Base-by-base conservation (phyloP, 2,797 vertebrate species). In the Sebastes diploproa region DNA sequence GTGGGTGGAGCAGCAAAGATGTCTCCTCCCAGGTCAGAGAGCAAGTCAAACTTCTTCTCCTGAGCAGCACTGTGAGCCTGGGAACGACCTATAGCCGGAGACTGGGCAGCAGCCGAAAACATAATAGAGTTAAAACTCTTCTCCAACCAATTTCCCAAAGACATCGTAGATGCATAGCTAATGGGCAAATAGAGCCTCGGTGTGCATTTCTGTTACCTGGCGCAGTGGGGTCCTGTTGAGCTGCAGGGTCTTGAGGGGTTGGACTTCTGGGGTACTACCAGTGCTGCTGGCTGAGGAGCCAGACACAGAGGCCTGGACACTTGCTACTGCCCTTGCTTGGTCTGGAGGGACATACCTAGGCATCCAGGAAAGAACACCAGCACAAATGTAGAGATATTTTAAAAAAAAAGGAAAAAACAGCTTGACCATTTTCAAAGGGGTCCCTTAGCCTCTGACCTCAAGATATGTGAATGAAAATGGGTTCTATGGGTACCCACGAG, bases 31-130 rank as follows among this genome's bases (percentile, higher is more conserved):
- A 99, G 96, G 92, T 99, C 98, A 83, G 97, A 97, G 81, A 99
- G 96, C 86, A 99, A 95, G 93, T 99, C 98, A 93, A 99, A 98
- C 88, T 97, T 97, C 90, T 99, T 99, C 95, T 98, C 98, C 88
- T 97, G 97, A 42, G 86, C 88, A 64, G 92, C 90, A 66, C 93
- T 91, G 82, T 96, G 97, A 86, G 95, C 95, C 80, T 96, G 95
- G 84, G 96, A 94, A 71, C 97, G 97, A 92, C 92, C 94, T 70
- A 96, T 93, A 80, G 96, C 97, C 68, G 98, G 98, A 86, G 98
- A 99, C 98, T 99, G 75, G 30, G 36, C 2, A 7, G 61, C 2
- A 22, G 12, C 5, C 30, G 2, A 1, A 20, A 38, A 55, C 10
- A 8, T 52, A 42, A 69, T n/a, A 4, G 10, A 54, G 30, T 65